Evolutionary conservation across 2,888 invertebrate species (phyloP).

Genomic region (Campopleginae sp.): DNA sequence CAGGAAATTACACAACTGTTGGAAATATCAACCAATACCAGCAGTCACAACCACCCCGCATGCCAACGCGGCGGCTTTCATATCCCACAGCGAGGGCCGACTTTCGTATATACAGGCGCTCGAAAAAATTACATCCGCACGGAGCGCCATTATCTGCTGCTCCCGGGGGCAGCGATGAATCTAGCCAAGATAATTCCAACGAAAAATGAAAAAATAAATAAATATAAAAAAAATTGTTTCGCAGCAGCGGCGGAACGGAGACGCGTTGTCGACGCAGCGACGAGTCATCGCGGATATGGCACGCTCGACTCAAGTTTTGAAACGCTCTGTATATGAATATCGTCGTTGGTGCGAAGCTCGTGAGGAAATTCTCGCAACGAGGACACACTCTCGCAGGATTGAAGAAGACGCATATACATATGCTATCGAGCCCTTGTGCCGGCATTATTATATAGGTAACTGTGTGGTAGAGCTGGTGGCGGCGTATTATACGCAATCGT

Average conservation of each 20-base stretch:
- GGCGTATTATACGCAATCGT: slow-evolving; percentile 83
- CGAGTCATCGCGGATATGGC: no score
- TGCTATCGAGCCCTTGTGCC: slow-evolving; percentile 67
- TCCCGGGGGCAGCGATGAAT: no score
- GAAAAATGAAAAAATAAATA: no score
- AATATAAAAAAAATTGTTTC: no score
- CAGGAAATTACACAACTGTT: slow-evolving; percentile 85
- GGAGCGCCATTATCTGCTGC: no score
- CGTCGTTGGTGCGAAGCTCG: slow-evolving; percentile 2
- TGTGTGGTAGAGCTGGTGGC: slow-evolving; percentile 78
- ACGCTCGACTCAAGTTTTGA: no score
- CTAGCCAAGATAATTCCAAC: no score
- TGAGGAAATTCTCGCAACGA: slow-evolving; percentile 24
- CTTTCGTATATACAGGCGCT: background rate
- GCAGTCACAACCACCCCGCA: slow-evolving; percentile 76
- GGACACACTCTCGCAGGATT: slow-evolving; percentile 36
- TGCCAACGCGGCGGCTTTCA: slow-evolving; percentile 75
- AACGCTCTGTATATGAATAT: background rate
- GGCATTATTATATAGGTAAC: slow-evolving; percentile 82
- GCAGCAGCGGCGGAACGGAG: no score
- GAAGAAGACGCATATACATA: slow-evolving; percentile 16
- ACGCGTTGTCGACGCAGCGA: no score
- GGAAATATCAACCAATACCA: slow-evolving; percentile 84
- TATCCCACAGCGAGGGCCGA: slow-evolving; percentile 58
- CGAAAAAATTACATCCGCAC: background rate